phyloP scores from a whole-genome alignment of 2,113 vertebrate genomes.

The Seriola dumerili region DNA sequence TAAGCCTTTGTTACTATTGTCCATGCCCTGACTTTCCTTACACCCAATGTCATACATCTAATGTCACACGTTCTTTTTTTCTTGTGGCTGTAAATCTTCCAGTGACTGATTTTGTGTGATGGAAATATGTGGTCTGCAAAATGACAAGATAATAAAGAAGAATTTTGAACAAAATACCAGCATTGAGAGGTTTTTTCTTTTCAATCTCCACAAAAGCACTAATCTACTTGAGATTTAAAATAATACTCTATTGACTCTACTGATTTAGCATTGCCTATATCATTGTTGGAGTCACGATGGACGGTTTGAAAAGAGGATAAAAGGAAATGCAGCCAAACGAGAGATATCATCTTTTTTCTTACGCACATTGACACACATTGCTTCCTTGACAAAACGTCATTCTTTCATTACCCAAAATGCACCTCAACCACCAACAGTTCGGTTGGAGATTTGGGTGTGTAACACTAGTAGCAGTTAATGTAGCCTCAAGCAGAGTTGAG shows the following conservation, averaged over 20 bases:
- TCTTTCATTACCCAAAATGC: too few relatives aligned
- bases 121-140: slow-evolving; percentile 9
- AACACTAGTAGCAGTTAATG: too few relatives aligned
- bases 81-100: background rate
- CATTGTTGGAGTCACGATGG: background rate
- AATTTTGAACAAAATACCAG: background rate
- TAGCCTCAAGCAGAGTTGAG: too few relatives aligned
- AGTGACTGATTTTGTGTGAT: background rate
- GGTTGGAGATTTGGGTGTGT: too few relatives aligned
- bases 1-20: background rate
- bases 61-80: background rate
- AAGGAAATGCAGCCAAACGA: too few relatives aligned
- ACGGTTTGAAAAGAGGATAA: too few relatives aligned
- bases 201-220: background rate
- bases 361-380: too few relatives aligned
- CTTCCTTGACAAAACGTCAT: too few relatives aligned
- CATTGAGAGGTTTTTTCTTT: background rate
- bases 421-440: too few relatives aligned
- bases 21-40: background rate
- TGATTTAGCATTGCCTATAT: background rate
- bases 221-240: background rate
- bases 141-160: slow-evolving; percentile 31
- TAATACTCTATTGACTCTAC: background rate
- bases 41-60: background rate
- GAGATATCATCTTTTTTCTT: too few relatives aligned